phyloP scores from a whole-genome alignment of 1,140 invertebrate genomes.

The Drosophila jambulina region DNA sequence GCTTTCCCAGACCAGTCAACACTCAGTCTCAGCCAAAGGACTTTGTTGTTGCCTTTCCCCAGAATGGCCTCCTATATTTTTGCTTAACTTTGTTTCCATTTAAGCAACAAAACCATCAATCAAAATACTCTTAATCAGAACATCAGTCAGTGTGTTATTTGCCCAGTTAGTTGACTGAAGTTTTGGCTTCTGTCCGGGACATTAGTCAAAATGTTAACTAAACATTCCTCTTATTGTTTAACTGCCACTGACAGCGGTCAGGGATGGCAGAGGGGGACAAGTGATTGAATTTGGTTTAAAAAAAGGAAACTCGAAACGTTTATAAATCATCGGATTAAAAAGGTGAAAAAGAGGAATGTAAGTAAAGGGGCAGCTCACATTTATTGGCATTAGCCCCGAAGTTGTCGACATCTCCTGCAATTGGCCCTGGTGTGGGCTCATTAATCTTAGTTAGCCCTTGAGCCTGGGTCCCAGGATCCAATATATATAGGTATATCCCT shows the following conservation, averaged over 20 bases:
- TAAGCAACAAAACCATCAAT: constrained; percentile 11
- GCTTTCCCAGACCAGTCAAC: neutral
- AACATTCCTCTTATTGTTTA: constrained; percentile 40
- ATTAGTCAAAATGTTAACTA: constrained; percentile 44
- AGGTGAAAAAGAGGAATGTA: no score
- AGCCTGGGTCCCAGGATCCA: constrained; percentile 11
- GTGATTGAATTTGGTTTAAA: constrained; percentile 19
- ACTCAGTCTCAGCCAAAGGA: neutral
- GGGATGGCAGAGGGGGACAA: constrained; percentile 1
- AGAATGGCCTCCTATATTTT: constrained; percentile 1
- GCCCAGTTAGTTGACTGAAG: constrained; percentile 9
- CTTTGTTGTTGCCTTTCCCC: constrained; percentile 1
- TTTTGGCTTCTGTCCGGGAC: constrained; percentile 9
- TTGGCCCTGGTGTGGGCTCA: constrained; percentile 35
- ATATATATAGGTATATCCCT: neutral
- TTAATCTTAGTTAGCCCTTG: constrained; percentile 75
- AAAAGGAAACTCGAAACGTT: constrained; percentile 34
- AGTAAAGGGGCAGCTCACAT: constrained; percentile 30
- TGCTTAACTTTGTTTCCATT: neutral
- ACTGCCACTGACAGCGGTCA: constrained; percentile 48
- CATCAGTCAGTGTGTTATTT: constrained; percentile 19
- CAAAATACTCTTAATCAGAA: constrained; percentile 10
- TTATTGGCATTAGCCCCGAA: constrained; percentile 70
- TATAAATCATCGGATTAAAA: constrained; percentile 68
- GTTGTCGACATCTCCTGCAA: constrained; percentile 38